These are phyloP conservation scores for Egretta garzetta DNA, from an alignment of 2,113 vertebrate species.

Conservation along the genomic window DNA sequence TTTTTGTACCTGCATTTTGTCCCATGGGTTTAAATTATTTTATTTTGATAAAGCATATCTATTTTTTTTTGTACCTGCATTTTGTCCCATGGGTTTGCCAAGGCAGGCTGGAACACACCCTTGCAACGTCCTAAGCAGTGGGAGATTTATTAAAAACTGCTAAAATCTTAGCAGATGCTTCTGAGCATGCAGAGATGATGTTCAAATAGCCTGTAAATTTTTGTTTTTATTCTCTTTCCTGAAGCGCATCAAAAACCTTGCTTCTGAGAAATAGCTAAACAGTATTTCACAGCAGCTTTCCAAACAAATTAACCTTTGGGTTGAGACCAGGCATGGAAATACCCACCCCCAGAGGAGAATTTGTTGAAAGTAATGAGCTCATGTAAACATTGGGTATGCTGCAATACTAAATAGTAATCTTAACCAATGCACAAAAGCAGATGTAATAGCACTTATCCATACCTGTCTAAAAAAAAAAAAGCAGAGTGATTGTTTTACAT, in stretches of 20 bases:
- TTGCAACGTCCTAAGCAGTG: background rate
- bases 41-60: background rate
- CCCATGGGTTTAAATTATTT: background rate
- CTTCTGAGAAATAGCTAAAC: background rate
- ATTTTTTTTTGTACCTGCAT: background rate
- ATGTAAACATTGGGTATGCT: background rate
- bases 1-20: background rate
- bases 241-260: background rate
- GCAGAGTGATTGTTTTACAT: background rate
- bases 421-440: background rate
- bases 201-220: background rate
- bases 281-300: slow-evolving; percentile 19
- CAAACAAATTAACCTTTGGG: slow-evolving; percentile 45
- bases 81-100: background rate
- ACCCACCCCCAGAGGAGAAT: background rate
- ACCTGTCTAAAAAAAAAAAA: background rate
- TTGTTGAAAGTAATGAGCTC: background rate
- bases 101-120: background rate
- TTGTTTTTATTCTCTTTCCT: background rate
- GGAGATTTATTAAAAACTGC: background rate
- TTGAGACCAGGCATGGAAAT: background rate
- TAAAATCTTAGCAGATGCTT: background rate
- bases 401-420: background rate
- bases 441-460: background rate
- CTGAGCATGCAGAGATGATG: background rate